Evolutionary conservation across 2,797 vertebrate genomes (phyloP).

Genomic region (Pangasius krempfi): DNA sequence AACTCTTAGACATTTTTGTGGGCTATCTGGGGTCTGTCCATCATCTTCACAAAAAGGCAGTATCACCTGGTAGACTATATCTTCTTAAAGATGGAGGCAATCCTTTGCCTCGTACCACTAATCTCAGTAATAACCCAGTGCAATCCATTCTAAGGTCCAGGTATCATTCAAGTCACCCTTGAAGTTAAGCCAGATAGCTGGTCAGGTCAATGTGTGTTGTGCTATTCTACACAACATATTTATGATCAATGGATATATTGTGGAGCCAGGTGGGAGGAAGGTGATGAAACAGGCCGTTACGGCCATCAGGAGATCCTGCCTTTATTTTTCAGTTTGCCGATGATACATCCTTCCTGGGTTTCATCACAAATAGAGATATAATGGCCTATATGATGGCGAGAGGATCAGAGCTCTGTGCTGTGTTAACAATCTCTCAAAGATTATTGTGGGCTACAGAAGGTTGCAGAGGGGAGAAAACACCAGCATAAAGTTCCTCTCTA

Average conservation of each 20-base stretch:
- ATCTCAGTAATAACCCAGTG: background rate
- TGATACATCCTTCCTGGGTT: background rate
- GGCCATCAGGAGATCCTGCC: background rate
- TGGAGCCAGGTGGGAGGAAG: background rate
- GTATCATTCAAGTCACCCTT: background rate
- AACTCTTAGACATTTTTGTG: background rate
- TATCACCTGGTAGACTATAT: background rate
- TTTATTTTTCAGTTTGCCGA: background rate
- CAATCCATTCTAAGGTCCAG: background rate
- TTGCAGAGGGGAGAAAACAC: background rate
- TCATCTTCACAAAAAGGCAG: background rate
- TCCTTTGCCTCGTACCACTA: background rate
- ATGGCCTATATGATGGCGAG: background rate
- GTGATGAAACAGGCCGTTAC: background rate
- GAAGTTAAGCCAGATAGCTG: background rate
- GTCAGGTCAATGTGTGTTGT: background rate
- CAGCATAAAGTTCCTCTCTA: background rate
- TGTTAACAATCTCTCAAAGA: background rate
- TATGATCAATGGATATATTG: background rate
- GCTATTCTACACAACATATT: background rate
- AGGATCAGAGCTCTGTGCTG: background rate
- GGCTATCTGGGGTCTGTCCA: background rate
- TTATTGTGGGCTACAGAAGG: background rate
- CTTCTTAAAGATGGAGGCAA: background rate
- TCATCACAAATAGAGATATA: background rate